Percentiles rank a stretch among this genome's conserved stretches.
phyloP scores from a whole-genome alignment of 2,113 vertebrate species.

The Paradoxurus hermaphroditus region DNA sequence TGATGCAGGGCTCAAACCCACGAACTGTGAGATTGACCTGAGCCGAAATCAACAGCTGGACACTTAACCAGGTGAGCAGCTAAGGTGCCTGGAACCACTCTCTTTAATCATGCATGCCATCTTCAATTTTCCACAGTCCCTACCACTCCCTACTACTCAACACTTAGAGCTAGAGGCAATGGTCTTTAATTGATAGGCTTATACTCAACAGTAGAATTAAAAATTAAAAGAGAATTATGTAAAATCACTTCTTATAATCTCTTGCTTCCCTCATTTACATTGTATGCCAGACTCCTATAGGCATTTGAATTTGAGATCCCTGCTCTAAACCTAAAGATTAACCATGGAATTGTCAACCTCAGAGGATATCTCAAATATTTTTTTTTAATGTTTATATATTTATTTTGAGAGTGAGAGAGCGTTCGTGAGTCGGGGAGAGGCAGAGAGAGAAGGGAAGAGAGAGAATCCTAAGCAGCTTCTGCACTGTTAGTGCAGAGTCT shows the following conservation, averaged over 20 bases:
- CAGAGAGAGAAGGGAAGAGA: neutral
- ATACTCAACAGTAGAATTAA: neutral
- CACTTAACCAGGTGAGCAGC: no score
- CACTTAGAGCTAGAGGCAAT: neutral
- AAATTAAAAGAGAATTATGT: neutral
- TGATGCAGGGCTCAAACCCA: no score
- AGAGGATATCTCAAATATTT: neutral
- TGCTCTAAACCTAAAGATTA: neutral
- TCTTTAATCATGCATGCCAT: neutral
- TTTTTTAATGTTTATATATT: neutral
- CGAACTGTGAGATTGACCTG: no score
- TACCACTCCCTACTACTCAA: neutral
- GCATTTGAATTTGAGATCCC: neutral
- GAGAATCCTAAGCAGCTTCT: neutral
- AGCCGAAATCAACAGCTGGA: no score
- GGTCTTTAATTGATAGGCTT: neutral
- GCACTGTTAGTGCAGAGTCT: neutral
- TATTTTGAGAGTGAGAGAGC: neutral
- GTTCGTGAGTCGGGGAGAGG: neutral
- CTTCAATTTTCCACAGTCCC: neutral
- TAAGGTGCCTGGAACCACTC: no score
- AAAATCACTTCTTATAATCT: neutral
- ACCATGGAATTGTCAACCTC: neutral
- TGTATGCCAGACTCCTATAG: no score
- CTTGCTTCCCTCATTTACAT: neutral